These are phyloP conservation scores for rabbit (Oryctolagus cuniculus) DNA, from an alignment of 2,113 vertebrate species.

Conservation along the genomic window DNA sequence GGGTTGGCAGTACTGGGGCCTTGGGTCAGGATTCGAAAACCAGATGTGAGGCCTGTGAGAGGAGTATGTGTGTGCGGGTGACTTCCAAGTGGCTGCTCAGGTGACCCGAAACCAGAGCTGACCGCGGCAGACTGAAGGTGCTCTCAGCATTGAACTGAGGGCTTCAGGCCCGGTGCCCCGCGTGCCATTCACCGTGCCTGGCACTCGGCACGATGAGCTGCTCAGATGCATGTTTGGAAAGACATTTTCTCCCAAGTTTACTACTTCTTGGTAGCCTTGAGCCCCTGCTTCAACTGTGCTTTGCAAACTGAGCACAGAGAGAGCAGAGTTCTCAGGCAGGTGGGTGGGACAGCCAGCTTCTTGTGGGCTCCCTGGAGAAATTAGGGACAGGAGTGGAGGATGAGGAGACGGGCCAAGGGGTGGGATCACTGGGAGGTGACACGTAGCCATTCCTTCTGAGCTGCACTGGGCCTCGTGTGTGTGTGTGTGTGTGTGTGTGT, in stretches of 20 bases:
- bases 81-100: not conserved
- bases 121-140: not conserved
- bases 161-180: not conserved
- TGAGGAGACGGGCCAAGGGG: not conserved
- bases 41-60: not conserved
- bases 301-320: not conserved
- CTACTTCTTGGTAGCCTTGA: not conserved
- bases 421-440: not conserved
- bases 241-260: not conserved
- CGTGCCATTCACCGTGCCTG: too few relatives aligned
- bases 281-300: constrained; percentile 39
- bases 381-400: not conserved
- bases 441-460: not conserved
- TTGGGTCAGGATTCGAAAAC: not conserved
- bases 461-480: not conserved
- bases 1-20: not conserved
- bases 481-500: too few relatives aligned
- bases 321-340: not conserved
- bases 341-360: not conserved
- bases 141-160: not conserved
- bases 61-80: not conserved
- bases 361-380: not conserved
- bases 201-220: not conserved
- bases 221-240: not conserved
- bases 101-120: not conserved